Conservation (phyloP, 2,888 invertebrate genomes). For the Sycophila texana region DNA sequence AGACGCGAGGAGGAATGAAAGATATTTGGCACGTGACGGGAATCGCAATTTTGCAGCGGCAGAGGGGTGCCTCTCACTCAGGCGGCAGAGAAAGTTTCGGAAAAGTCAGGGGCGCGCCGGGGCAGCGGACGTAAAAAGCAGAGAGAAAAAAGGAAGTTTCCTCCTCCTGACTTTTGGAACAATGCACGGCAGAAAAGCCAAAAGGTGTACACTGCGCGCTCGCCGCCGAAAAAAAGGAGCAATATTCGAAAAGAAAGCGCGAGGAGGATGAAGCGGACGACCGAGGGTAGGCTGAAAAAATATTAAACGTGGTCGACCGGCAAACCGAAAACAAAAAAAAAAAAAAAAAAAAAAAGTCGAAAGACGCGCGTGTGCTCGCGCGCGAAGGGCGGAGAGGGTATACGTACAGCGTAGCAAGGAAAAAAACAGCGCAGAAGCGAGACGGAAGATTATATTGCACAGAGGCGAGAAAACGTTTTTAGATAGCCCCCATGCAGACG, state of each 20-base stretch:
- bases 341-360: conserved; percentile 1
- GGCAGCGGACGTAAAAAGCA: neutral
- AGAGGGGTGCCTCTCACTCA: neutral
- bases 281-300: neutral
- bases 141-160: neutral
- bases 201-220: neutral
- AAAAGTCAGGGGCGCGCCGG: conserved; percentile 11
- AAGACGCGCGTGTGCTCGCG: neutral
- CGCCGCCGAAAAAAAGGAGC: conserved; percentile 22
- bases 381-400: neutral
- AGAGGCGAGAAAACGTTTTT: conserved; percentile 54
- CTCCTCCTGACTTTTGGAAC: conserved; percentile 17
- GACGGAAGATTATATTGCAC: conserved; percentile 43
- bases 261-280: neutral
- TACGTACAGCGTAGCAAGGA: neutral
- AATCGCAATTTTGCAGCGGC: conserved; percentile 6
- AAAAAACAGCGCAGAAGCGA: neutral
- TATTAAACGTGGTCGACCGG: conserved; percentile 11
- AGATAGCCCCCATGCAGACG: conserved; percentile 32
- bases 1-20: neutral
- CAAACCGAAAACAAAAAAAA: conserved; percentile 1
- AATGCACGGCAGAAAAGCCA: conserved; percentile 14
- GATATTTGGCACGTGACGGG: conserved; percentile 44
- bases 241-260: conserved; percentile 17
- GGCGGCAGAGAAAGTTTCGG: conserved; percentile 39